These are phyloP conservation scores for Vidua chalybeata DNA, from an alignment of 2,113 vertebrate species.

Conservation along the genomic window DNA sequence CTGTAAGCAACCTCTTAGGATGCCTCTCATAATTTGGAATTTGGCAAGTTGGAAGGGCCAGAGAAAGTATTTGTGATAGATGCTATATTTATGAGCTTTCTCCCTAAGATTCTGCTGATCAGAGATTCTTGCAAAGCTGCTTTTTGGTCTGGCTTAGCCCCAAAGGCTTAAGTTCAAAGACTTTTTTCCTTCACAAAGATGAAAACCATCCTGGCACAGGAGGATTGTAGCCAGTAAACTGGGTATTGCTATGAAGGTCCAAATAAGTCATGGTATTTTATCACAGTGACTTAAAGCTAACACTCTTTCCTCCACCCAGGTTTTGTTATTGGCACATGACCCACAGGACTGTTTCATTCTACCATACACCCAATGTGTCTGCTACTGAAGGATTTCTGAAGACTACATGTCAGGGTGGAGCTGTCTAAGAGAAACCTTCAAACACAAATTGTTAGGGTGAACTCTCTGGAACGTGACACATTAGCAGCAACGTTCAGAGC, in stretches of 20 bases:
- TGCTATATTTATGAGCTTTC: background rate
- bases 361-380: rapidly evolving
- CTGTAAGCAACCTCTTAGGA: background rate
- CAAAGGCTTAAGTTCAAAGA: background rate
- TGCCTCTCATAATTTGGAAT: background rate
- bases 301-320: background rate
- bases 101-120: background rate
- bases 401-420: background rate
- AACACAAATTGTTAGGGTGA: background rate
- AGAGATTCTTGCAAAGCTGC: background rate
- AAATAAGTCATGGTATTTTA: background rate
- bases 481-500: background rate
- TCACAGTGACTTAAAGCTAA: background rate
- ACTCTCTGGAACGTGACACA: background rate
- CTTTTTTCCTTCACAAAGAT: background rate
- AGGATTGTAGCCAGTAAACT: rapidly evolving
- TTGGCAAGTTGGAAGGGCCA: background rate
- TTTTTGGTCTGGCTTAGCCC: background rate
- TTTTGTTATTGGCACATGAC: background rate
- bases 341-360: background rate
- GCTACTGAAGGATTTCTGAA: background rate
- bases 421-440: background rate
- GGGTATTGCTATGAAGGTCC: background rate
- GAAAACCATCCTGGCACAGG: background rate
- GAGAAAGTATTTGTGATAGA: background rate